A percentile compares a stretch with the other conserved stretches of the same genome.
These are phyloP conservation scores for Lithosia quadra DNA, from an alignment of 2,888 invertebrate species.

Conservation along the genomic window DNA sequence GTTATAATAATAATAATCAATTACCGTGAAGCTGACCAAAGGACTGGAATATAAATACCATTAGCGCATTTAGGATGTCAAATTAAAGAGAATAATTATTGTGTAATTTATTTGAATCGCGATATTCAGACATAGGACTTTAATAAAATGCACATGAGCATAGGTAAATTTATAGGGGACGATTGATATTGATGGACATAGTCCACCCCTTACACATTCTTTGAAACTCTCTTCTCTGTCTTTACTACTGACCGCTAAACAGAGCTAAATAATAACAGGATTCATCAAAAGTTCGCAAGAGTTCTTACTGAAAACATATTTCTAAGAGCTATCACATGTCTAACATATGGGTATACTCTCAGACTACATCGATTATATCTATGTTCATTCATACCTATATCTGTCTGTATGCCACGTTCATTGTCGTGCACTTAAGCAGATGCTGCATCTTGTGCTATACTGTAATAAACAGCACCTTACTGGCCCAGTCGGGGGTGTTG, in stretches of 20 bases:
- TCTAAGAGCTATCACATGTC: constrained; percentile 65
- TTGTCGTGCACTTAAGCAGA: constrained; percentile 51
- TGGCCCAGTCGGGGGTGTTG: constrained; percentile 67
- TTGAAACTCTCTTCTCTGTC: too few relatives aligned
- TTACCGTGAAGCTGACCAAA: not conserved
- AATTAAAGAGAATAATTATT: not conserved
- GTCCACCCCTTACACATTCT: not conserved
- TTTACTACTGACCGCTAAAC: too few relatives aligned
- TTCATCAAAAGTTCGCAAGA: not conserved
- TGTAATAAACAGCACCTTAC: constrained; percentile 64
- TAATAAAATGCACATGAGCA: too few relatives aligned
- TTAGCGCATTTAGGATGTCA: not conserved
- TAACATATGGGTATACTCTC: constrained; percentile 54
- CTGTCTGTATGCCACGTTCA: constrained; percentile 44
- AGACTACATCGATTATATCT: constrained; percentile 44
- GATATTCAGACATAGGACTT: not conserved
- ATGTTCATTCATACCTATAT: constrained; percentile 32
- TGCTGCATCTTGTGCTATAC: constrained; percentile 62
- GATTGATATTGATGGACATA: not conserved
- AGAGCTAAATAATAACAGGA: not conserved
- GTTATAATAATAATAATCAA: not conserved
- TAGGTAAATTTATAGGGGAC: too few relatives aligned
- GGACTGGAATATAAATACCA: not conserved
- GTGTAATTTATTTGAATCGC: not conserved
- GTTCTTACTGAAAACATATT: not conserved